Evolutionary conservation across 2,797 vertebrate genomes (phyloP), one percentile per base, ranked within the genome.

Genomic region (Austrolebias charrua): DNA sequence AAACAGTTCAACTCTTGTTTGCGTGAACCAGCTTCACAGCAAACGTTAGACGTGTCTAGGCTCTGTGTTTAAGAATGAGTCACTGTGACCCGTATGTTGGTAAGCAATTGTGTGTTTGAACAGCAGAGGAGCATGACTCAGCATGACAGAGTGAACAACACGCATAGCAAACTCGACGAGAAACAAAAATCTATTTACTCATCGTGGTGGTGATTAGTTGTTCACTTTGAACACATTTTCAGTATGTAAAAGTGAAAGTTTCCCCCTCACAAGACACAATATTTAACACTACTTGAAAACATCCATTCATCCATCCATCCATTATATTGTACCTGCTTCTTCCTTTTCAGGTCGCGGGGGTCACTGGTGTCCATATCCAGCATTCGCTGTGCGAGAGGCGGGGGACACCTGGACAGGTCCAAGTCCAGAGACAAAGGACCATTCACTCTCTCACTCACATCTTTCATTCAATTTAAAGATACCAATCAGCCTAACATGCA

Each of bases 71-170:
- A 44, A 58, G 66, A 44, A 57, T 81, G 78, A 88, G 66, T 88
- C 84, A 87, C 65, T 35, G 4, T 74, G 50, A 73, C 59, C 56
- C 46, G 54, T 46, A 35, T 16, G 58, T 55, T 53, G 46, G 55
- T 44, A 79, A 69, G 70, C 66, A 79, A 46, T 44, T 38, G 55
- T 51, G 38, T 71, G 48, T 74, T 43, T 78, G 53, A 67, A 78
- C 73, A 79, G 33, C 63, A 56, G 40, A 58, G 63, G 53, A 72
- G 75, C 56, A 60, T 85, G 85, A 88, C 67, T 88, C 79, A 82
- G 58, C 64, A 55, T 31, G 54, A 57, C 53, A 66, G 43, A 16
- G 55, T 69, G 61, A 74, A 67, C 55, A 74, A 67, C 55, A 46
- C 51, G 24, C 48, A 53, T 31, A 73, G 42, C 68, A 78, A 60